Base-by-base conservation (phyloP, 2,888 invertebrate genomes). In the Pseudoips prasinana region DNA sequence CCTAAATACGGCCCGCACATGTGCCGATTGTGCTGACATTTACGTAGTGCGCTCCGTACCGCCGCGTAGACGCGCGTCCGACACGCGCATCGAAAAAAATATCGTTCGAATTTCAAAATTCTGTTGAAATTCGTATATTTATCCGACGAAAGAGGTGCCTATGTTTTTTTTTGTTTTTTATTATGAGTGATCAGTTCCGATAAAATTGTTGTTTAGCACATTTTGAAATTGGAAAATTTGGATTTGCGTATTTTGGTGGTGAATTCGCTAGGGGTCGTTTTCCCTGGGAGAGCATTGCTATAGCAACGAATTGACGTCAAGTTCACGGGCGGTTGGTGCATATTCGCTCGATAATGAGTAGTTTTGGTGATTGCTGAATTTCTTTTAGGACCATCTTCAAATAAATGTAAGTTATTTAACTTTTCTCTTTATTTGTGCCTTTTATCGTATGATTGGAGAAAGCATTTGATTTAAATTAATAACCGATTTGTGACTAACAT, bases 311-410 rank as follows among this genome's bases (percentile, higher is more conserved):
- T 52, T 50, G 42, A 52, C 58, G 81, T 78, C 85, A 88, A 87
- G 87, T 87, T 87, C 87, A 87, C 64, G 85, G 85, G 72, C 83
- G 81, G 68, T 70, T 83, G 77, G 82, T 88, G 87, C 86, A 87
- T 82, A 77, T 75, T 76, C 76, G 85, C 74, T 87, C 85, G 68
- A 84, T 86, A 85, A 80, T 77, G 70, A 65, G 60, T 66, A 68
- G 61, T 69, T 67, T 67, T 53, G 58, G 59, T 34, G 54, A 54
- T 51, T 47, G 53, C 53, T 54, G 56, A 61, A 31, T 46, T 61
- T 49, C 10, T 25, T 39, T 57, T 46, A 36, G 19, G 28, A 46
- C 28, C 8, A 32, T 48, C 33, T 43, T 11, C 36, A 8, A 36
- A 38, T 32, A 45, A 40, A 57, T 59, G 61, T 58, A 32, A 59